Evolutionary conservation across 2,113 vertebrate genomes (phyloP).

Genomic region (Nannobrachium achirus): DNA sequence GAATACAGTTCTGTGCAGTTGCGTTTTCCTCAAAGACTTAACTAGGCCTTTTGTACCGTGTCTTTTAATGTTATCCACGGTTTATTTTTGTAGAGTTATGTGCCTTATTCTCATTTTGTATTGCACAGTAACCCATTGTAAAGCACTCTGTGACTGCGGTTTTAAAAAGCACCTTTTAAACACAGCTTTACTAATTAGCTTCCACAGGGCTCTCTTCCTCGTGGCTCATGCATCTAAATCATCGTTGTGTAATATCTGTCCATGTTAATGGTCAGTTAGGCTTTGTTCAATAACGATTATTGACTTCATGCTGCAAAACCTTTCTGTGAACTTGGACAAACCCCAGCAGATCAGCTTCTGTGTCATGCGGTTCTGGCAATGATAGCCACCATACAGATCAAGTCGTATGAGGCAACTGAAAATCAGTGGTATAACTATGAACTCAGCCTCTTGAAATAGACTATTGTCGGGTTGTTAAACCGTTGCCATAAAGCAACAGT

Average conservation of each 20-base stretch:
- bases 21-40: too few relatives aligned
- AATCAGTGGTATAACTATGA: conserved; percentile 72
- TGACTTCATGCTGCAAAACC: conserved; percentile 49
- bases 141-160: too few relatives aligned
- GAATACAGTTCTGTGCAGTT: too few relatives aligned
- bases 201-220: too few relatives aligned
- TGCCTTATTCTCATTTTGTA: too few relatives aligned
- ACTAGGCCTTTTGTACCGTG: too few relatives aligned
- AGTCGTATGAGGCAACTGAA: conserved; percentile 69
- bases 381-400: conserved; percentile 52
- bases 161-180: too few relatives aligned
- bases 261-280: conserved; percentile 7
- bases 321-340: conserved; percentile 27
- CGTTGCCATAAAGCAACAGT: conserved; percentile 58
- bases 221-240: too few relatives aligned
- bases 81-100: too few relatives aligned
- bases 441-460: conserved; percentile 62
- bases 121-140: too few relatives aligned
- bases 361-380: conserved; percentile 50
- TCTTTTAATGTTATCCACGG: too few relatives aligned
- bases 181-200: too few relatives aligned
- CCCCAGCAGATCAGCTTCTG: conserved; percentile 36
- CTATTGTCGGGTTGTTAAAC: conserved; percentile 63
- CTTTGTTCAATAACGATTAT: conserved; percentile 16
- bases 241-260: not conserved